Evolutionary conservation across 2,113 vertebrate species (phyloP).

Genomic region (Crotalus helleri): DNA sequence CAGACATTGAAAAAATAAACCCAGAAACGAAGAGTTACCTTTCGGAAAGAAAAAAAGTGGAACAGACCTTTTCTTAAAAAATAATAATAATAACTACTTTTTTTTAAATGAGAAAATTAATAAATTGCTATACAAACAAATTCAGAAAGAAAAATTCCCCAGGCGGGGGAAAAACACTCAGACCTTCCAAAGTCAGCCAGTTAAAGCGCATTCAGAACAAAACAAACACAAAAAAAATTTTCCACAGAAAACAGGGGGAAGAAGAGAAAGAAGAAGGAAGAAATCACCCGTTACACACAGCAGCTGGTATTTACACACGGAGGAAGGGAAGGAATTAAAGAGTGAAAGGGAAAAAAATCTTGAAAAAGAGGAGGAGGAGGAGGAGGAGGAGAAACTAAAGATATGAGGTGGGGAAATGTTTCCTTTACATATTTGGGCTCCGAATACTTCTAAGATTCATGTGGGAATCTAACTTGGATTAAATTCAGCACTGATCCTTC

Average conservation of each 20-base stretch:
- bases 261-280: constrained; percentile 41
- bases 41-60: neutral
- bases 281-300: constrained; percentile 47
- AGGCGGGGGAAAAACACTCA: constrained; percentile 1
- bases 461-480: neutral
- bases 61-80: constrained; percentile 4
- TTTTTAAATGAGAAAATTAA: neutral
- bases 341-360: constrained; percentile 28
- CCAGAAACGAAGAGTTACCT: neutral
- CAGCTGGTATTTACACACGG: constrained; percentile 39
- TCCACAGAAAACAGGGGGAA: neutral
- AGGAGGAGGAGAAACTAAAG: neutral
- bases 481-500: neutral
- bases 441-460: neutral
- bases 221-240: constrained; percentile 4
- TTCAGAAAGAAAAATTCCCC: constrained; percentile 1
- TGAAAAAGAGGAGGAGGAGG: neutral
- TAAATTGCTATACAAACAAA: constrained; percentile 22
- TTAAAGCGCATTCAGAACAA: constrained; percentile 30
- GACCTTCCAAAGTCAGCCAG: constrained; percentile 24
- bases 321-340: constrained; percentile 29
- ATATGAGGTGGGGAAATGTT: neutral
- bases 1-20: constrained; percentile 33
- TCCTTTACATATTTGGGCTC: constrained; percentile 6
- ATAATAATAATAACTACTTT: neutral